These are phyloP conservation scores for Notothenia coriiceps DNA, from an alignment of 2,113 vertebrate species.

Conservation along the genomic window DNA sequence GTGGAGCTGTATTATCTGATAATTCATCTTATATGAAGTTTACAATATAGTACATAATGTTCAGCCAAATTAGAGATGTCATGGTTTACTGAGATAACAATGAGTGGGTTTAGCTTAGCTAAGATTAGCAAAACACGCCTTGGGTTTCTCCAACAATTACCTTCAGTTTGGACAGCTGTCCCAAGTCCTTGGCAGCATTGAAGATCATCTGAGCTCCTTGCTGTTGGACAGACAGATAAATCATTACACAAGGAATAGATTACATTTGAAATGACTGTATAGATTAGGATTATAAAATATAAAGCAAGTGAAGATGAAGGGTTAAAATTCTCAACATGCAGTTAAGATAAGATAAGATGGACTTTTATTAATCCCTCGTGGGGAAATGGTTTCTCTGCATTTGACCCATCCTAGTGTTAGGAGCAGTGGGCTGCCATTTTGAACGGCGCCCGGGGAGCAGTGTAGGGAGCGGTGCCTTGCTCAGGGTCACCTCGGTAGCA, in stretches of 20 bases:
- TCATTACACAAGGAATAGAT: neutral
- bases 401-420: too few relatives aligned
- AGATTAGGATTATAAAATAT: too few relatives aligned
- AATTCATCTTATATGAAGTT: neutral
- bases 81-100: slow-evolving; percentile 24
- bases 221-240: slow-evolving; percentile 60
- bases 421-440: too few relatives aligned
- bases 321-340: neutral
- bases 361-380: too few relatives aligned
- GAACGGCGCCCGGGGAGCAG: too few relatives aligned
- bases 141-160: slow-evolving; percentile 77
- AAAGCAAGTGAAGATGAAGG: neutral
- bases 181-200: slow-evolving; percentile 96
- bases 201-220: slow-evolving; percentile 99
- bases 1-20: neutral
- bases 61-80: slow-evolving; percentile 1
- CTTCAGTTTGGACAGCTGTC: slow-evolving; percentile 98
- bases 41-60: neutral
- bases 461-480: too few relatives aligned
- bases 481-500: too few relatives aligned
- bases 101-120: neutral
- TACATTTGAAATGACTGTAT: too few relatives aligned
- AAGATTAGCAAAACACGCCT: neutral
- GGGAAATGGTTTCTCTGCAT: too few relatives aligned
- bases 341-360: too few relatives aligned